Percentiles rank a stretch among this genome's conserved stretches.
phyloP scores from a whole-genome alignment of 2,888 invertebrate species.

The Xylocampa areola region DNA sequence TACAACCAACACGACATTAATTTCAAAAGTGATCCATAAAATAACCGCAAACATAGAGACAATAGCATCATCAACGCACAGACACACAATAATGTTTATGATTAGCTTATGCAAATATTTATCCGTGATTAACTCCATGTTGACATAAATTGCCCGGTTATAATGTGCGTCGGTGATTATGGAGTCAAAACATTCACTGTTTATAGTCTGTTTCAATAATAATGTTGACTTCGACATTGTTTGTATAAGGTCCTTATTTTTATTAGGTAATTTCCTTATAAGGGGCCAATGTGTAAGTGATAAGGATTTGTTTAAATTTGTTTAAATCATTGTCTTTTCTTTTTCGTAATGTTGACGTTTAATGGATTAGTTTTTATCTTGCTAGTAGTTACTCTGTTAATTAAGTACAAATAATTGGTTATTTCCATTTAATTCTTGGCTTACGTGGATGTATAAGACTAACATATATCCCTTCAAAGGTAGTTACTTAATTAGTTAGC shows the following conservation, averaged over 20 bases:
- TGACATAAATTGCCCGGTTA: constrained; percentile 67
- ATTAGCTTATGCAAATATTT: constrained; percentile 80
- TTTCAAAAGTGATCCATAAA: constrained; percentile 22
- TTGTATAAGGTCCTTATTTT: constrained; percentile 33
- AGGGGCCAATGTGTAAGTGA: too few relatives aligned
- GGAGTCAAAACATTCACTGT: constrained; percentile 58
- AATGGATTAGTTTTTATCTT: too few relatives aligned
- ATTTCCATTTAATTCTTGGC: too few relatives aligned
- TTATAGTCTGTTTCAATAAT: constrained; percentile 41
- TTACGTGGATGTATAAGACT: too few relatives aligned
- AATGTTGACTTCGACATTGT: constrained; percentile 32
- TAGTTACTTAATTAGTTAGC: too few relatives aligned
- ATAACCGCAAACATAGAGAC: constrained; percentile 48
- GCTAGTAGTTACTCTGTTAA: too few relatives aligned
- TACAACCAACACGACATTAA: background rate
- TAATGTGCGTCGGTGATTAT: constrained; percentile 55
- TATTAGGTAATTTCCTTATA: too few relatives aligned
- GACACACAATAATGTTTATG: constrained; percentile 70
- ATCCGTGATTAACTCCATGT: constrained; percentile 71
- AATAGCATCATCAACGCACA: constrained; percentile 61
- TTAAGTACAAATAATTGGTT: too few relatives aligned
- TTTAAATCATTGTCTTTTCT: too few relatives aligned
- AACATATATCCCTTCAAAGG: too few relatives aligned
- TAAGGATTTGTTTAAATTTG: too few relatives aligned
- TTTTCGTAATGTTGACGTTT: too few relatives aligned